Percentiles rank a stretch among this genome's conserved stretches.
phyloP scores from a whole-genome alignment of 1,140 invertebrate genomes.

The Eueides isabella region DNA sequence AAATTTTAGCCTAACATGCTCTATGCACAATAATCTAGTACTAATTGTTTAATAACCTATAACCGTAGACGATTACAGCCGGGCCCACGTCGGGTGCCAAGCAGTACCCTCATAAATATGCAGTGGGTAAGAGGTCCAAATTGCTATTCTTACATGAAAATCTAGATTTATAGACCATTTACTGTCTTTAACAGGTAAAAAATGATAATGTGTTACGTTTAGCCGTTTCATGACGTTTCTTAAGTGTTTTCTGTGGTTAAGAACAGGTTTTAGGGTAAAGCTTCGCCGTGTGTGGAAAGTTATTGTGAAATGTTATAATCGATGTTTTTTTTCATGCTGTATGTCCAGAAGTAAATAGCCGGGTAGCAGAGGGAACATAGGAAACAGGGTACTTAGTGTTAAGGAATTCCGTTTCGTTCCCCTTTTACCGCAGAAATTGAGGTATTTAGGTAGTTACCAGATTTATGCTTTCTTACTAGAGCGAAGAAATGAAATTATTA shows the following conservation, averaged over 20 bases:
- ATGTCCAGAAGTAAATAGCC: no score
- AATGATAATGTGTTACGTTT: constrained; percentile 20
- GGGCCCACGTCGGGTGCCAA: constrained; percentile 27
- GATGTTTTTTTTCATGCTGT: no score
- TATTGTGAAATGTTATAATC: no score
- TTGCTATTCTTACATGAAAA: constrained; percentile 34
- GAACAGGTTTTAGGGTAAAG: not conserved
- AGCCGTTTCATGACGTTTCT: not conserved
- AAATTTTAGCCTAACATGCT: not conserved
- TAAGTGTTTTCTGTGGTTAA: not conserved
- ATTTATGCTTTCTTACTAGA: no score
- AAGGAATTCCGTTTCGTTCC: no score
- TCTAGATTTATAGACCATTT: constrained; percentile 38
- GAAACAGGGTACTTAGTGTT: no score
- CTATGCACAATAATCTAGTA: not conserved
- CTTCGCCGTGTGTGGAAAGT: no score
- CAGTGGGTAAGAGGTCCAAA: constrained; percentile 34
- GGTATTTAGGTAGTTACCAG: no score
- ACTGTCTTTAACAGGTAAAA: constrained; percentile 28
- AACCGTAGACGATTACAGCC: constrained; percentile 19
- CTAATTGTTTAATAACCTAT: constrained; percentile 31
- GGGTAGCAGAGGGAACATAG: no score
- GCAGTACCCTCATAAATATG: constrained; percentile 34
- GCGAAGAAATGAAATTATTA: no score
- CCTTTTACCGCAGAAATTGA: no score